Evolutionary conservation across 2,113 vertebrate genomes (phyloP).

Genomic region (Tetrao urogallus): DNA sequence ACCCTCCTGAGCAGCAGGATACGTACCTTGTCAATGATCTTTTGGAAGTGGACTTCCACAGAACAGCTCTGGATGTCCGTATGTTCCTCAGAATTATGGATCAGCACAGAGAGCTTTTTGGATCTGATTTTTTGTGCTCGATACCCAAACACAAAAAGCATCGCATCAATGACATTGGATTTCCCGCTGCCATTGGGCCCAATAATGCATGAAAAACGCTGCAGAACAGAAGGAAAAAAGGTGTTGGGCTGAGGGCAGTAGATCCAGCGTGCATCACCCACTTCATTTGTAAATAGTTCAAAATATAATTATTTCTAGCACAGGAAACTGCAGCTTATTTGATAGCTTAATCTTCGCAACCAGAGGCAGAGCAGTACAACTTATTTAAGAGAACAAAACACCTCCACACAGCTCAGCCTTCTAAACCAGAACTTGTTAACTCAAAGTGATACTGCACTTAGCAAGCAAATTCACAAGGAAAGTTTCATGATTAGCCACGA

Average conservation of each 20-base stretch:
- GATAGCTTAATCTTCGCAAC: background rate
- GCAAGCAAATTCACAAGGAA: background rate
- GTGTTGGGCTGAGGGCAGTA: background rate
- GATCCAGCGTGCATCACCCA: background rate
- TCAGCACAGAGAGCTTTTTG: slow-evolving; percentile 96
- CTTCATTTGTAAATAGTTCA: background rate
- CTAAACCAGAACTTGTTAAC: background rate
- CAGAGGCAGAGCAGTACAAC: background rate
- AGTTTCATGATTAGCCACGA: slow-evolving; percentile 47
- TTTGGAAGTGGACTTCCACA: slow-evolving; percentile 98
- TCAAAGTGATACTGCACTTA: slow-evolving; percentile 10
- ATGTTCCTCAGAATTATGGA: slow-evolving; percentile 94
- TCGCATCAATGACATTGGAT: slow-evolving; percentile 98
- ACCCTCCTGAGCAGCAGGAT: background rate
- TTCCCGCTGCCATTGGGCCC: slow-evolving; percentile 98
- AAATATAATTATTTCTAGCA: background rate
- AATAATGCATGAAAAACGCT: slow-evolving; percentile 98
- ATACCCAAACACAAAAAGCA: slow-evolving; percentile 99
- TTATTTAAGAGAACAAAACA: background rate
- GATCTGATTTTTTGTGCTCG: slow-evolving; percentile 98
- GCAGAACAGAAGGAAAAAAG: slow-evolving; percentile 42
- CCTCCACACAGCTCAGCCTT: slow-evolving; percentile 25
- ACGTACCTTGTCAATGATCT: slow-evolving; percentile 96
- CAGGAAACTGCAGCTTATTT: background rate
- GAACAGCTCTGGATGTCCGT: slow-evolving; percentile 92